A percentile compares a stretch with the other conserved stretches of the same genome.
Conservation (phyloP, 2,888 invertebrate genomes). For the Apotomis capreana region DNA sequence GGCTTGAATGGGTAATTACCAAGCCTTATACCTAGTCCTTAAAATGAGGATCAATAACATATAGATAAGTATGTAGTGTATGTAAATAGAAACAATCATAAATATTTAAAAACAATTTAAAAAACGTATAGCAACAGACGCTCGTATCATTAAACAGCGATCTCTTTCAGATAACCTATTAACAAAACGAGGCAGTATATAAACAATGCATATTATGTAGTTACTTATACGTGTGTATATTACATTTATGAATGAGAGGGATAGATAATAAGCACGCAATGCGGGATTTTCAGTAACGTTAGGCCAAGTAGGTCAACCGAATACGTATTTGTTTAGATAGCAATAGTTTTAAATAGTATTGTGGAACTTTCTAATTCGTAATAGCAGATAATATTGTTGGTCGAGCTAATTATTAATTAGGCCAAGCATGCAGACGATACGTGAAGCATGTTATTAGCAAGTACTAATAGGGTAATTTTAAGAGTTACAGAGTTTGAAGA, state of each 20-base stretch:
- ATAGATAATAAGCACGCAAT: conserved; percentile 6
- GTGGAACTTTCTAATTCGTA: conserved; percentile 8
- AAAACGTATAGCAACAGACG: too few relatives aligned
- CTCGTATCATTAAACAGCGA: too few relatives aligned
- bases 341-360: conserved; percentile 2
- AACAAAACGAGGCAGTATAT: too few relatives aligned
- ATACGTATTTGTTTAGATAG: conserved; percentile 14
- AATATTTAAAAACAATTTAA: too few relatives aligned
- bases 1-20: too few relatives aligned
- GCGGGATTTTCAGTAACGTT: not conserved
- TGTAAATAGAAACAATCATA: too few relatives aligned
- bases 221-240: not conserved
- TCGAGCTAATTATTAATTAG: conserved; percentile 4
- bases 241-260: not conserved
- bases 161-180: too few relatives aligned
- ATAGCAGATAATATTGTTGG: conserved; percentile 14
- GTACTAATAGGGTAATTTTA: not conserved
- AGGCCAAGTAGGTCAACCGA: conserved; percentile 20
- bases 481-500: not conserved
- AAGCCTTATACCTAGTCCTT: too few relatives aligned
- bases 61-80: too few relatives aligned
- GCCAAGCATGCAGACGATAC: not conserved
- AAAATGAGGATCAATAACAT: too few relatives aligned
- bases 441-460: not conserved
- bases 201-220: too few relatives aligned